phyloP scores from a whole-genome alignment of 1,140 invertebrate genomes.

The Drosophila kikkawai region DNA sequence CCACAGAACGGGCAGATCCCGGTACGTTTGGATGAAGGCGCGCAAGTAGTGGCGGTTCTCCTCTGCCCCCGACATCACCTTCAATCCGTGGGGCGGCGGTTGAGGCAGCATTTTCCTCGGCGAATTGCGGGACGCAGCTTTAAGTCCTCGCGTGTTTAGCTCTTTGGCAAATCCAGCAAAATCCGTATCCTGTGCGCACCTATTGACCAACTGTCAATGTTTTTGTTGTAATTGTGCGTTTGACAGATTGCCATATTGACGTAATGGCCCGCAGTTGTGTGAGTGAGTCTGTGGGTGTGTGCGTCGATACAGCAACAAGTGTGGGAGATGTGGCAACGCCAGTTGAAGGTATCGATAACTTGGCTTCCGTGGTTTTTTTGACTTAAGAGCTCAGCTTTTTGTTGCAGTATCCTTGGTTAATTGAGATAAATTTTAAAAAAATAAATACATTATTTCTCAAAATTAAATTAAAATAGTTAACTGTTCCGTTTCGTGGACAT shows the following conservation, averaged over 20 bases:
- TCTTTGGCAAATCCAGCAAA: constrained; percentile 3
- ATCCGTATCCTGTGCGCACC: constrained; percentile 43
- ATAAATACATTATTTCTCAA: background rate
- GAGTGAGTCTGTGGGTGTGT: constrained; percentile 42
- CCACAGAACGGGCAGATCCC: constrained; percentile 78
- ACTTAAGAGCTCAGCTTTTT: no score
- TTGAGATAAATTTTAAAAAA: no score
- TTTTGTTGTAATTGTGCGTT: constrained; percentile 68
- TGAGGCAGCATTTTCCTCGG: constrained; percentile 62
- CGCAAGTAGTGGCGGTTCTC: constrained; percentile 79
- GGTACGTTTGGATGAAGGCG: constrained; percentile 78
- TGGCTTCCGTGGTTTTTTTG: background rate
- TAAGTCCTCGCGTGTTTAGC: constrained; percentile 20
- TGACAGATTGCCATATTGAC: constrained; percentile 83
- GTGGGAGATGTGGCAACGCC: constrained; percentile 46
- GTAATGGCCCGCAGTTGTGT: constrained; percentile 47
- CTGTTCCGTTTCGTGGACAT: background rate
- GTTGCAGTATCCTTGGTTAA: no score
- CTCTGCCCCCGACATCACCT: constrained; percentile 76
- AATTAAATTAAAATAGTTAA: background rate
- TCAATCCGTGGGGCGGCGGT: constrained; percentile 53
- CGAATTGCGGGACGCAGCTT: constrained; percentile 9
- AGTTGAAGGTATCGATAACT: constrained; percentile 7
- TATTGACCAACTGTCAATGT: constrained; percentile 78
- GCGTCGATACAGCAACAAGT: constrained; percentile 72